phyloP scores from a whole-genome alignment of 2,888 invertebrate species.

The Sinhomidia bicolor region DNA sequence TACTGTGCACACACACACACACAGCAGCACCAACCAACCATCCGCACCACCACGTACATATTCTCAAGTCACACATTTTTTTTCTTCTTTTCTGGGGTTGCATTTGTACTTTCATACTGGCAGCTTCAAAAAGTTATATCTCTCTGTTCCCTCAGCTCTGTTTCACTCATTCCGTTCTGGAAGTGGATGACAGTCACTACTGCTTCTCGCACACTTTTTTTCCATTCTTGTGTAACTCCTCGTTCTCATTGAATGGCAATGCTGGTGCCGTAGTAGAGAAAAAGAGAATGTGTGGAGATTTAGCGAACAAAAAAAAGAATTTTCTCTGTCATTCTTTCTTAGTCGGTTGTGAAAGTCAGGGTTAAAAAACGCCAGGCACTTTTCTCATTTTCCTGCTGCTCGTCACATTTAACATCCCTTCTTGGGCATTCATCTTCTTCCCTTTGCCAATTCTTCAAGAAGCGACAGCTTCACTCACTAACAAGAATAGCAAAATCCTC shows the following conservation, averaged over 20 bases:
- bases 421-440: not conserved
- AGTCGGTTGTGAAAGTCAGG: not conserved
- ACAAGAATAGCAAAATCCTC: constrained; percentile 2
- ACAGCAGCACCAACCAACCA: too few relatives aligned
- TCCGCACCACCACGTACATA: too few relatives aligned
- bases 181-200: constrained; percentile 42
- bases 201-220: not conserved
- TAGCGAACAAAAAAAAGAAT: not conserved
- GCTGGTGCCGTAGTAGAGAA: not conserved
- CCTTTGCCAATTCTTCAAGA: constrained; percentile 9
- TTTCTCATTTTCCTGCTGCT: constrained; percentile 52
- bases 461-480: constrained; percentile 5
- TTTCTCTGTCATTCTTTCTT: constrained; percentile 52
- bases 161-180: constrained; percentile 15
- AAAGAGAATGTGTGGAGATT: constrained; percentile 28
- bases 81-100: not conserved
- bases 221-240: not conserved
- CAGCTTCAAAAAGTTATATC: constrained; percentile 22
- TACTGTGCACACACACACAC: too few relatives aligned
- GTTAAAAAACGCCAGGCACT: not conserved
- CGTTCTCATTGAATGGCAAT: not conserved
- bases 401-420: constrained; percentile 37
- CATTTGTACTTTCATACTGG: too few relatives aligned
- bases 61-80: too few relatives aligned
- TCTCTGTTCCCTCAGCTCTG: constrained; percentile 7